A percentile compares a stretch with the other conserved stretches of the same genome.
Conservation (phyloP, 2,113 vertebrate species). For the Gobio gobio region DNA sequence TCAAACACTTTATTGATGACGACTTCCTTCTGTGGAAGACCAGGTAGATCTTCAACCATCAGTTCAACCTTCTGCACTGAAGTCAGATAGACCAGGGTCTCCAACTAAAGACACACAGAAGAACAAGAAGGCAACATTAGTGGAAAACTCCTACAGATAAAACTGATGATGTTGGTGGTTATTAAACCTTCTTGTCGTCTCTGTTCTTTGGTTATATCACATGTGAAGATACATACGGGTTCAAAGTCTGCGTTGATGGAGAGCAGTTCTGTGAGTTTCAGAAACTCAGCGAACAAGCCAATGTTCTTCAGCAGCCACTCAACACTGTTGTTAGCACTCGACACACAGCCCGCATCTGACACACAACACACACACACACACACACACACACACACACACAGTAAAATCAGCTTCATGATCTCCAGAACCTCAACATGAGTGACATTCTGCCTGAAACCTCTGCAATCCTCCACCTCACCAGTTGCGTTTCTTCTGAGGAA, state of each 20-base stretch:
- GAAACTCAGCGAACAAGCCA: constrained; percentile 61
- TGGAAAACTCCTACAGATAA: neutral
- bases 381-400: no score
- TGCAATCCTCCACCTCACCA: constrained; percentile 27
- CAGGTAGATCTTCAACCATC: constrained; percentile 52
- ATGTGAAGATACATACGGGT: constrained; percentile 61
- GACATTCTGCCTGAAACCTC: neutral
- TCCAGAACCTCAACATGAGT: neutral
- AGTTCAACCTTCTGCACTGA: constrained; percentile 65
- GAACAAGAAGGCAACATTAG: neutral
- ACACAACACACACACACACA: neutral
- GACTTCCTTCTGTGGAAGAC: constrained; percentile 36
- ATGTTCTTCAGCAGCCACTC: constrained; percentile 67
- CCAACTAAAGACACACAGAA: constrained; percentile 59
- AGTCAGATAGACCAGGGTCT: constrained; percentile 59
- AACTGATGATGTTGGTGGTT: no score
- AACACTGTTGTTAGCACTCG: constrained; percentile 56
- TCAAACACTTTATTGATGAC: constrained; percentile 68
- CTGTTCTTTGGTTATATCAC: neutral
- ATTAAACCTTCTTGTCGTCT: neutral
- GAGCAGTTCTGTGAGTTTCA: constrained; percentile 58
- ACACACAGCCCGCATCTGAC: constrained; percentile 56
- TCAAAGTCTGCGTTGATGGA: constrained; percentile 63
- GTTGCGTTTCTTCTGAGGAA: constrained; percentile 48
- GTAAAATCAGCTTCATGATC: neutral